These are phyloP conservation scores for Drosophila triauraria DNA, from an alignment of 1,140 invertebrate species.

Conservation along the genomic window DNA sequence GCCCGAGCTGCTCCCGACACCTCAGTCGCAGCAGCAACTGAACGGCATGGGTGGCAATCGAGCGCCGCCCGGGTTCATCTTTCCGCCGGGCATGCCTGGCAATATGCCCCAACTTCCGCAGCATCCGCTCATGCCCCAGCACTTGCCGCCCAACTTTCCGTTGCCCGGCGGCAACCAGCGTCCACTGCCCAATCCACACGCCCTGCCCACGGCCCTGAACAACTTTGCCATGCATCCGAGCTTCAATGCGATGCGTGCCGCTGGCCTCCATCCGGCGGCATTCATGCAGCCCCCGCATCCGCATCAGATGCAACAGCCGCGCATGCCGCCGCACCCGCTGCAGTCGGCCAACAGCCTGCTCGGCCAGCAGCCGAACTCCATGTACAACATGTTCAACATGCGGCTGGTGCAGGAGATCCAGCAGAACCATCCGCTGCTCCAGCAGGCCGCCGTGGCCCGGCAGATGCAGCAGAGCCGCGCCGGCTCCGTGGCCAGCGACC, in stretches of 20 bases:
- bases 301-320: conserved; percentile 64
- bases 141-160: conserved; percentile 73
- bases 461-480: conserved; percentile 65
- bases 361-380: conserved; percentile 75
- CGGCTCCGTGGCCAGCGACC: conserved; percentile 42
- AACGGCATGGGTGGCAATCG: conserved; percentile 66
- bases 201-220: conserved; percentile 80
- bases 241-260: conserved; percentile 84
- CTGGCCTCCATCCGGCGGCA: conserved; percentile 80
- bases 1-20: conserved; percentile 74
- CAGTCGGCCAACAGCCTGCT: conserved; percentile 55
- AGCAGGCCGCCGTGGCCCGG: conserved; percentile 62
- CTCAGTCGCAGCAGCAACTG: conserved; percentile 56
- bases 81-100: conserved; percentile 55
- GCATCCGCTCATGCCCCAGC: conserved; percentile 73
- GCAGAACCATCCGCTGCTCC: conserved; percentile 87
- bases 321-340: conserved; percentile 60
- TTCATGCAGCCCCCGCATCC: conserved; percentile 84
- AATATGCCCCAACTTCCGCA: conserved; percentile 60
- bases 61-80: conserved; percentile 72
- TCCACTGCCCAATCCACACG: conserved; percentile 83
- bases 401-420: conserved; percentile 87
- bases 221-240: conserved; percentile 85
- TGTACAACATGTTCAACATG: conserved; percentile 84
- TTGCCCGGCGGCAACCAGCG: conserved; percentile 57